Conservation (phyloP, 1,140 invertebrate species). For the Hirudo medicinalis region DNA sequence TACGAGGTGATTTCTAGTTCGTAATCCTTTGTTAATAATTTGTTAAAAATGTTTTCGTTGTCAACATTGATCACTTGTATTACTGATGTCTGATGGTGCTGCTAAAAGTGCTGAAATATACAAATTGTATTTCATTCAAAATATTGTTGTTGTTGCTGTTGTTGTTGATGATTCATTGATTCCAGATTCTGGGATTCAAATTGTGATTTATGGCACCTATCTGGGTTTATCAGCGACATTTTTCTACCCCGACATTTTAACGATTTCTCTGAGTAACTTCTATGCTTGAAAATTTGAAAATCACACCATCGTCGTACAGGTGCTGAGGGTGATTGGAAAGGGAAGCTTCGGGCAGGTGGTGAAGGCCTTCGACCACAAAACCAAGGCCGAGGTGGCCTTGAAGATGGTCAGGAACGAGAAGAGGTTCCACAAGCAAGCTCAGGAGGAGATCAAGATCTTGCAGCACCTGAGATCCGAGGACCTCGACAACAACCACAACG, state of each 20-base stretch:
- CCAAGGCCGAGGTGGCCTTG: constrained; percentile 77
- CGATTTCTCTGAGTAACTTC: too few relatives aligned
- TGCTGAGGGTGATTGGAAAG: constrained; percentile 80
- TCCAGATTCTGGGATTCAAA: too few relatives aligned
- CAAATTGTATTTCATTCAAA: too few relatives aligned
- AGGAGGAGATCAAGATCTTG: constrained; percentile 93
- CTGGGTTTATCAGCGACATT: too few relatives aligned
- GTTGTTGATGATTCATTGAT: too few relatives aligned
- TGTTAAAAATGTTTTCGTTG: background rate
- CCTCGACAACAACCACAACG: constrained; percentile 94
- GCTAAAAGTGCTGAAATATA: background rate
- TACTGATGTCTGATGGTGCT: background rate
- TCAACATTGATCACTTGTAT: background rate
- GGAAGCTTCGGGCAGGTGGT: constrained; percentile 97
- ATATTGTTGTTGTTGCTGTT: too few relatives aligned
- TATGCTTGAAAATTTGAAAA: too few relatives aligned
- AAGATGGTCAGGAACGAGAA: constrained; percentile 99
- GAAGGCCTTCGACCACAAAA: constrained; percentile 94
- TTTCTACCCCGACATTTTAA: too few relatives aligned
- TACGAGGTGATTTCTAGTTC: constrained; percentile 63
- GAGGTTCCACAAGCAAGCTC: constrained; percentile 94
- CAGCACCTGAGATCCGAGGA: constrained; percentile 90
- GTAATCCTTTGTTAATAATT: background rate
- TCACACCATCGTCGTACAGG: background rate
- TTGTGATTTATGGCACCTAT: too few relatives aligned